phyloP scores from a whole-genome alignment of 2,113 vertebrate species.

The Bujurquina vittata region DNA sequence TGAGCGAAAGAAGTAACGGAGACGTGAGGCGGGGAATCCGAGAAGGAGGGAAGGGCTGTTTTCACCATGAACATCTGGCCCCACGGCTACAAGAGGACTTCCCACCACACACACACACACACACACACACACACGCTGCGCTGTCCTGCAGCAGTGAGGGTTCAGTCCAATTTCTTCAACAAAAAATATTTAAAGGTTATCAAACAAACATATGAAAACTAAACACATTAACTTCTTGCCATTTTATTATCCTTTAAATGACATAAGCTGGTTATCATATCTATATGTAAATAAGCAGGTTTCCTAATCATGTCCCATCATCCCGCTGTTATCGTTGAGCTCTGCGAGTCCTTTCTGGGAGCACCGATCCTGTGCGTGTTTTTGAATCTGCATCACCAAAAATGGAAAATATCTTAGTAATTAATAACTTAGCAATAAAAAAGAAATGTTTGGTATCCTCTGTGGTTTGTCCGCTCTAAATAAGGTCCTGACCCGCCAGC shows the following conservation, averaged over 20 bases:
- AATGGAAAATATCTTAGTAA: neutral
- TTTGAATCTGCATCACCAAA: neutral
- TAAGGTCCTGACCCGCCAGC: slow-evolving; percentile 4
- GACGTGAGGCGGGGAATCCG: neutral
- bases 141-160: neutral
- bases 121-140: neutral
- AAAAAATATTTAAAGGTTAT: neutral
- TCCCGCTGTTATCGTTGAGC: neutral
- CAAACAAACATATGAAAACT: neutral
- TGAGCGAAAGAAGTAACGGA: slow-evolving; percentile 2
- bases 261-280: neutral
- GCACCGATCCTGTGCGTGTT: neutral
- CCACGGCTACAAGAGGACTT: slow-evolving; percentile 32
- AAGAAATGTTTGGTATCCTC: neutral
- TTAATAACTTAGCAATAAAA: neutral
- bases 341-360: neutral
- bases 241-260: neutral
- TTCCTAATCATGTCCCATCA: neutral
- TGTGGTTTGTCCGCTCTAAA: neutral
- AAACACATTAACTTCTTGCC: neutral
- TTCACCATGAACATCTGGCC: slow-evolving; percentile 52
- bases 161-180: neutral
- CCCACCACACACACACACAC: neutral
- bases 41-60: slow-evolving; percentile 1
- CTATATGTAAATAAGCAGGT: neutral